Conservation (phyloP, 35 echinoderm and acorn worm species). For the Ophiothrix spiculata region DNA sequence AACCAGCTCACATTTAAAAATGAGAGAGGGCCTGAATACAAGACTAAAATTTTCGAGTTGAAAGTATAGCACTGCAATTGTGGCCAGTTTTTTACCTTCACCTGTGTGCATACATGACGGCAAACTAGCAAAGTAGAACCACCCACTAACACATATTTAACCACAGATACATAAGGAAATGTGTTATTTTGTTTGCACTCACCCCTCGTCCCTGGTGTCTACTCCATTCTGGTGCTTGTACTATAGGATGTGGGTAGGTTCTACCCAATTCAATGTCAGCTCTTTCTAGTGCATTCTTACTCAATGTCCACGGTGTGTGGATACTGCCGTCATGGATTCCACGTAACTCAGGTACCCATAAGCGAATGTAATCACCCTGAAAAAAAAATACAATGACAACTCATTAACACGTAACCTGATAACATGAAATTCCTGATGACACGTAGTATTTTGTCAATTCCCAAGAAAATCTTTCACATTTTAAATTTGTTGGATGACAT, state of each 20-base stretch:
- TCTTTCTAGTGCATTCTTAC: constrained; percentile 31
- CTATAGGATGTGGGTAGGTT: constrained; percentile 65
- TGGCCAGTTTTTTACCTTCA: no score
- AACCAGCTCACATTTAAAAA: neutral
- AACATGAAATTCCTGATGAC: no score
- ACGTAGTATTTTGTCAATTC: no score
- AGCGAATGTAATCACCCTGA: constrained; percentile 73
- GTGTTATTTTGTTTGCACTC: neutral
- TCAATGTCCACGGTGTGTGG: constrained; percentile 74
- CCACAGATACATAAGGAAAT: neutral
- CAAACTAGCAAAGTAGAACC: neutral
- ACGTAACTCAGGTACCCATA: constrained; percentile 72
- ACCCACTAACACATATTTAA: neutral
- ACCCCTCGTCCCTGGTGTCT: constrained; percentile 30
- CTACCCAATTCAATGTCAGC: constrained; percentile 50
- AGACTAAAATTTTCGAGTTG: neutral
- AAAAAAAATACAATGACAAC: no score
- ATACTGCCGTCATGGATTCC: constrained; percentile 49
- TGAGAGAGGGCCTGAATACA: neutral
- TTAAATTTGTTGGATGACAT: neutral
- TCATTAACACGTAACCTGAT: no score
- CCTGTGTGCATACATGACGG: no score
- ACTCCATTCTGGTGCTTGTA: constrained; percentile 73
- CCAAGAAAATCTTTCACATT: no score
- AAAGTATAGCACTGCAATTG: neutral